Evolutionary conservation across 1,140 invertebrate genomes (phyloP).

Genomic region (Saccostrea glomerata): DNA sequence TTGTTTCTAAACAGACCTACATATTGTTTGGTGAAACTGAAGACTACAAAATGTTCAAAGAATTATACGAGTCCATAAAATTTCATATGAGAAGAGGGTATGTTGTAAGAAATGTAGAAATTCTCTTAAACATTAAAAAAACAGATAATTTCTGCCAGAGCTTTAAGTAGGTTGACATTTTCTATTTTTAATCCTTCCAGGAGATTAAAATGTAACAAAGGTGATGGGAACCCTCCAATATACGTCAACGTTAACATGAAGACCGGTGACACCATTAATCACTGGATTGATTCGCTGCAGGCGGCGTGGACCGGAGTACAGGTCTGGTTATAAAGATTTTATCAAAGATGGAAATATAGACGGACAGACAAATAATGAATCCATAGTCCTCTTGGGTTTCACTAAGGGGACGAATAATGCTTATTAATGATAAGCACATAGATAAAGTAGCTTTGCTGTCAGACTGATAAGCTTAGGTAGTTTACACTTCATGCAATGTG

Average conservation of each 20-base stretch:
- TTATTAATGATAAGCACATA: too few relatives aligned
- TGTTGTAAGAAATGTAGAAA: constrained; percentile 57
- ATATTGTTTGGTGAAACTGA: constrained; percentile 84
- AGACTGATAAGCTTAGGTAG: background rate
- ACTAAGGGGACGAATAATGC: too few relatives aligned
- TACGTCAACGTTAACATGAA: constrained; percentile 88
- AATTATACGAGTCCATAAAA: constrained; percentile 83
- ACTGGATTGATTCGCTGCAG: constrained; percentile 86
- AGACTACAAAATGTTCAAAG: constrained; percentile 83
- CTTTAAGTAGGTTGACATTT: background rate
- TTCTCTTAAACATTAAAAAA: background rate
- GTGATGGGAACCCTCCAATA: constrained; percentile 84
- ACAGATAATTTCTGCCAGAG: too few relatives aligned
- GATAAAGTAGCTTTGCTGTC: background rate
- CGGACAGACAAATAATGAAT: too few relatives aligned
- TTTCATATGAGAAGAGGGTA: constrained; percentile 84
- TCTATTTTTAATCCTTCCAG: constrained; percentile 66
- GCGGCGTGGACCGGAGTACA: constrained; percentile 84
- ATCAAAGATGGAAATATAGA: too few relatives aligned
- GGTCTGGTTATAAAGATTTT: constrained; percentile 60
- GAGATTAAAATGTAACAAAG: constrained; percentile 82
- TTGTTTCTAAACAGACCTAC: constrained; percentile 76
- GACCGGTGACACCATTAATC: constrained; percentile 83
- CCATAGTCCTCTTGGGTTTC: too few relatives aligned
- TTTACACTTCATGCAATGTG: background rate